These are phyloP conservation scores for Pterostichus madidus DNA, from an alignment of 2,888 invertebrate species.

Conservation along the genomic window DNA sequence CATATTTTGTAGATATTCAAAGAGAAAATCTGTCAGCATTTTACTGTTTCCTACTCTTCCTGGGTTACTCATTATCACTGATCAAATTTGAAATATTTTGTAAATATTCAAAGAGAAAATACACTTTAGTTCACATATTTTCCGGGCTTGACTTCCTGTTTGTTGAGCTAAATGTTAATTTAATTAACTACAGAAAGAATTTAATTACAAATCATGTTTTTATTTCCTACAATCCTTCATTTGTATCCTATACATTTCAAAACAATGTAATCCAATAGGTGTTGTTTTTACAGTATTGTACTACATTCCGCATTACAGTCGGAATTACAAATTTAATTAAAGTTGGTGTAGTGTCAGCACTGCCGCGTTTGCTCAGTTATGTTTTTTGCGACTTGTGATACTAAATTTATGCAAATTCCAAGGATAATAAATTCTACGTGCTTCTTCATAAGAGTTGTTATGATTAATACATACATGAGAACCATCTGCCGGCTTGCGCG, in stretches of 20 bases:
- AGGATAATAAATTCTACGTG: conserved; percentile 30
- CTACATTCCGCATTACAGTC: neutral
- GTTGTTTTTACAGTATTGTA: conserved; percentile 32
- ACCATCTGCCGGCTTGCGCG: neutral
- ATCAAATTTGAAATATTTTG: too few relatives aligned
- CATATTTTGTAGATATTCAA: too few relatives aligned
- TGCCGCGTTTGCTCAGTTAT: conserved; percentile 13
- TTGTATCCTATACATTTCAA: conserved; percentile 17
- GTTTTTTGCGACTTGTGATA: conserved; percentile 15
- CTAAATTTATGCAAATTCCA: conserved; percentile 22
- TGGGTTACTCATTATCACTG: too few relatives aligned
- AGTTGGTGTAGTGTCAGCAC: conserved; percentile 8
- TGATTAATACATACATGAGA: neutral
- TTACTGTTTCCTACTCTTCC: too few relatives aligned
- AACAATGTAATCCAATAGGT: neutral
- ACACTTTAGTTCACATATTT: too few relatives aligned
- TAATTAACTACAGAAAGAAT: too few relatives aligned
- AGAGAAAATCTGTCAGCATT: too few relatives aligned
- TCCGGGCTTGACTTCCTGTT: too few relatives aligned
- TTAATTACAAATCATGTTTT: neutral
- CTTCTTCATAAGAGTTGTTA: neutral
- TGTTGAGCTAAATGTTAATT: too few relatives aligned
- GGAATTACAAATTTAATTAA: conserved; percentile 34
- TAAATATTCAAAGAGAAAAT: too few relatives aligned
- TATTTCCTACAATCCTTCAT: neutral